These are phyloP conservation scores for Cossypha dichroa DNA, from an alignment of 2,797 vertebrate species.

Conservation along the genomic window DNA sequence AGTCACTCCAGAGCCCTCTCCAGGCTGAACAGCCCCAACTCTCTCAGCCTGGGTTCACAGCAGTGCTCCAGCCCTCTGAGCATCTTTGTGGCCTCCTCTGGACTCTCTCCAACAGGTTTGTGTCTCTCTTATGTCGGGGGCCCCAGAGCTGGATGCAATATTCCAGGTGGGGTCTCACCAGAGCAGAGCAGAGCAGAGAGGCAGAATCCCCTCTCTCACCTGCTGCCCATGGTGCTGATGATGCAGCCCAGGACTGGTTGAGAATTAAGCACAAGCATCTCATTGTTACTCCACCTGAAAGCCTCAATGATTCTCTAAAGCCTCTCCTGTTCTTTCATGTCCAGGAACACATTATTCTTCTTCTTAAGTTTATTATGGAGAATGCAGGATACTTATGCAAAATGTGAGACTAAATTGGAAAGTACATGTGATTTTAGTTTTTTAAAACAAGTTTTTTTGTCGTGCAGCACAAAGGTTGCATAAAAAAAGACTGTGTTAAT, in stretches of 20 bases:
- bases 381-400: background rate
- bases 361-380: background rate
- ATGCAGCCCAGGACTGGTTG: background rate
- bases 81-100: background rate
- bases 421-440: background rate
- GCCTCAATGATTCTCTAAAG: background rate
- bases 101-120: accelerated
- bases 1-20: background rate
- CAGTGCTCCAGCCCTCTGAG: background rate
- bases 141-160: background rate
- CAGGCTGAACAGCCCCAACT: background rate
- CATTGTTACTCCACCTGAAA: background rate
- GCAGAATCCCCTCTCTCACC: background rate
- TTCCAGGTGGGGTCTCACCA: background rate
- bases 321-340: background rate
- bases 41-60: background rate
- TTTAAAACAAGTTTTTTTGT: background rate
- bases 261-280: background rate
- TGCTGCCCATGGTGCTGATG: background rate
- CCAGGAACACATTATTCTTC: background rate
- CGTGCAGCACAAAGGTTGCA: background rate
- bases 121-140: no score
- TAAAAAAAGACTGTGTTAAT: background rate
- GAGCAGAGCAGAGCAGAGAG: background rate
- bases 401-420: background rate